Conservation (phyloP, 2,113 vertebrate species). For the Falco punctatus region DNA sequence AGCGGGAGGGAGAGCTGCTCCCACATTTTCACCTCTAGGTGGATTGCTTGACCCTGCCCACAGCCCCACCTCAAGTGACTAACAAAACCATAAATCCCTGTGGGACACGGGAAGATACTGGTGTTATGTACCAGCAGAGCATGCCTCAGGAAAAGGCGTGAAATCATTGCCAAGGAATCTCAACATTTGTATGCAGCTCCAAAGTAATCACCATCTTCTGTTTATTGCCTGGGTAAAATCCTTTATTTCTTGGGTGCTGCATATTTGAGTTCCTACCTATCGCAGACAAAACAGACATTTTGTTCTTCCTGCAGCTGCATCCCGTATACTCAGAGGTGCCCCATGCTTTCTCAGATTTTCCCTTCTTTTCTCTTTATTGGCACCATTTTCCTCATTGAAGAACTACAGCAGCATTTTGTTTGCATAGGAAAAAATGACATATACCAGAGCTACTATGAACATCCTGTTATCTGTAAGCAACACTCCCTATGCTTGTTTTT, state of each 20-base stretch:
- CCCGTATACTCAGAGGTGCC: background rate
- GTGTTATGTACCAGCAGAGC: background rate
- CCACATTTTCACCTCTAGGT: slow-evolving; percentile 59
- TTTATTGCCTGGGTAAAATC: background rate
- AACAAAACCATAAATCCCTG: slow-evolving; percentile 7
- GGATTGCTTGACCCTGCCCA: slow-evolving; percentile 53
- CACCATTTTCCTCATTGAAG: background rate
- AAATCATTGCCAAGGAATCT: slow-evolving; percentile 37
- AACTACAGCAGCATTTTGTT: background rate
- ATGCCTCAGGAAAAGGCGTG: slow-evolving; percentile 21
- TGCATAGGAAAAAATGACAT: background rate
- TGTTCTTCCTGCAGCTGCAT: slow-evolving; percentile 21
- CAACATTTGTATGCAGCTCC: background rate
- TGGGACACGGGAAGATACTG: background rate
- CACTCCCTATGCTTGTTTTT: background rate
- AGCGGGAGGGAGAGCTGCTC: slow-evolving; percentile 31
- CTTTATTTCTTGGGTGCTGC: slow-evolving; percentile 15
- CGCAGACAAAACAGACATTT: background rate
- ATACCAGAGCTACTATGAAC: background rate
- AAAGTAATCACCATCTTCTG: background rate
- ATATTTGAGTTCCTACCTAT: background rate
- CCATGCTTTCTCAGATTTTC: background rate
- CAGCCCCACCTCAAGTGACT: slow-evolving; percentile 21
- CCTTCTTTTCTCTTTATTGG: background rate
- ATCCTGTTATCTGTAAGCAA: background rate